These are phyloP conservation scores for Caracal caracal DNA, from an alignment of 2,113 vertebrate species.

Conservation along the genomic window DNA sequence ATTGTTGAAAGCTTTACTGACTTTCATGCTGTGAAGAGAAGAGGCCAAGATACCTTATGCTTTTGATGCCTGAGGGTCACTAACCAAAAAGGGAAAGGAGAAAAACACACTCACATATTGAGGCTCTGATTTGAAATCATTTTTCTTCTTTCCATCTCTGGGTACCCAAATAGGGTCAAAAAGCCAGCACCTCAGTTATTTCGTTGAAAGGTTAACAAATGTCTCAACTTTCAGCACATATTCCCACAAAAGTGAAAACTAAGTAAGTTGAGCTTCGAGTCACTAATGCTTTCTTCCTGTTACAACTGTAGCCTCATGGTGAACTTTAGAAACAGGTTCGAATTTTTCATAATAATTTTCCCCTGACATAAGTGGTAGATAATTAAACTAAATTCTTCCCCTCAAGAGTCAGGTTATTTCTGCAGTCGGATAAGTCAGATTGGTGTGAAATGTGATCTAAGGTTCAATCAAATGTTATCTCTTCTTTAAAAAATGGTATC, in stretches of 20 bases:
- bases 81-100: slow-evolving; percentile 37
- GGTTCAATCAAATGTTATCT: slow-evolving; percentile 65
- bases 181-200: slow-evolving; percentile 63
- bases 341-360: slow-evolving; percentile 68
- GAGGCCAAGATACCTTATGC: slow-evolving; percentile 28
- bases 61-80: slow-evolving; percentile 41
- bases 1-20: slow-evolving; percentile 55
- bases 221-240: slow-evolving; percentile 53
- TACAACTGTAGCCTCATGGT: slow-evolving; percentile 56
- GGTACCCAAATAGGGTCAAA: slow-evolving; percentile 50
- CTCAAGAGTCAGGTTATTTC: slow-evolving; percentile 36
- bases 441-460: slow-evolving; percentile 63
- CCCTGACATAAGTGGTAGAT: slow-evolving; percentile 55
- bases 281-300: slow-evolving; percentile 62
- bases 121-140: slow-evolving; percentile 44
- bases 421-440: slow-evolving; percentile 28
- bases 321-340: slow-evolving; percentile 66
- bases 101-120: slow-evolving; percentile 38
- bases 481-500: slow-evolving; percentile 41
- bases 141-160: slow-evolving; percentile 62
- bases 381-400: slow-evolving; percentile 69
- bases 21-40: slow-evolving; percentile 52
- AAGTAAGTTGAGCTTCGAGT: slow-evolving; percentile 60
- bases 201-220: slow-evolving; percentile 67
- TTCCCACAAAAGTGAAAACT: slow-evolving; percentile 56